Conservation (phyloP, 2,797 vertebrate species). For the Phrynocephalus guinanensis region DNA sequence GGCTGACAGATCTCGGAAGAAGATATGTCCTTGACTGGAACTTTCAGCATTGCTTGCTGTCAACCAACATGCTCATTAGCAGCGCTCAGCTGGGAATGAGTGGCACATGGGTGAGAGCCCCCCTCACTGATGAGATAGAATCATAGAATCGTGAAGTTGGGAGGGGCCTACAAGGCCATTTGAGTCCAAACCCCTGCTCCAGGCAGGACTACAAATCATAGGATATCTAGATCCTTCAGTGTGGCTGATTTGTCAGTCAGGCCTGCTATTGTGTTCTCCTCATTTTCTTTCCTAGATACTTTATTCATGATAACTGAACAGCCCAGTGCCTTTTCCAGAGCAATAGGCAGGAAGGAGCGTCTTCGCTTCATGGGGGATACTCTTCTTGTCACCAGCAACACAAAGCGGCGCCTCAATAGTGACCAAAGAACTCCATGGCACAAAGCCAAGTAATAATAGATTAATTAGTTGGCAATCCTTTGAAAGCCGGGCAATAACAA, state of each 20-base stretch:
- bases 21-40: slow-evolving; percentile 27
- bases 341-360: neutral
- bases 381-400: slow-evolving; percentile 2
- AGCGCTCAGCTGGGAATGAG: slow-evolving; percentile 25
- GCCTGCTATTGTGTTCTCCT: neutral
- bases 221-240: neutral
- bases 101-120: neutral
- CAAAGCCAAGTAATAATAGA: slow-evolving; percentile 44
- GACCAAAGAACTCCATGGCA: neutral
- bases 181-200: too few relatives aligned
- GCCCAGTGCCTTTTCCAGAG: neutral
- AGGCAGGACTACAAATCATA: too few relatives aligned
- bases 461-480: slow-evolving; percentile 48
- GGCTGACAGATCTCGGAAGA: slow-evolving; percentile 14
- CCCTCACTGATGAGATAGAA: too few relatives aligned
- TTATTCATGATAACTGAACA: slow-evolving; percentile 3
- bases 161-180: too few relatives aligned
- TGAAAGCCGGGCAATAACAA: slow-evolving; percentile 31
- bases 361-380: neutral
- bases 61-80: slow-evolving; percentile 32
- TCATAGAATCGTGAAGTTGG: too few relatives aligned
- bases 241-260: slow-evolving; percentile 9
- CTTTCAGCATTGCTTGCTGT: slow-evolving; percentile 17
- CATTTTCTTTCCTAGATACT: neutral
- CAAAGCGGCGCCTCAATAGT: neutral